Base-by-base conservation (phyloP, 2,113 vertebrate genomes). In the Engystomops pustulosus region DNA sequence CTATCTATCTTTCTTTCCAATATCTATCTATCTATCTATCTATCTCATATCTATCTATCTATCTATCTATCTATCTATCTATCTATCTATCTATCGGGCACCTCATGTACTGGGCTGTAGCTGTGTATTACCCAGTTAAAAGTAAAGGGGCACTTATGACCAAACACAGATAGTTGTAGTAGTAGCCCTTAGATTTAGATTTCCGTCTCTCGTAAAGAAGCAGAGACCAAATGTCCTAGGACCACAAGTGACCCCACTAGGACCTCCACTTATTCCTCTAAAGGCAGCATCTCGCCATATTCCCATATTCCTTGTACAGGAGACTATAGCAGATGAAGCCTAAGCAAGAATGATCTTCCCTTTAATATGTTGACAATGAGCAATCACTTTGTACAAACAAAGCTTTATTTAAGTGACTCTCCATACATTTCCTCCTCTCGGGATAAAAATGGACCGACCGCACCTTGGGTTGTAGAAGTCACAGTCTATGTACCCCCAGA, bases 401-500 rank as follows among this genome's bases (percentile, higher is more conserved):
- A 60, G 20, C 51, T 78, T 25, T 38, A 38, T 77, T 58, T 77
- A 55, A 77, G 49, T 36, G 15, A 65, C 11, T 67, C 62, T 14
- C 53, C 11, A 3, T 27, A 78, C 34, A 20, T 38, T 38, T 41
- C 38, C 30, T 23, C 49, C 12, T 38, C 23, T 14, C 53, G 11
- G 32, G 30, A n/a, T n/a, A 34, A 34, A 15, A 60, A 41, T 20
- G 74, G 23, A 32, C 20, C 8, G 18, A 23, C n/a, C 88, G 88
- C 88, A 87, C 85, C 89, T 90, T 41, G 85, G 85, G 87, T 75
- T 75, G 87, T 85, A 81, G 85, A 81, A 80, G 84, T 80, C 90
- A 89, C 89, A 90, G 90, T 92, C 88, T 88, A 90, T 89, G 87
- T 80, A 86, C 80, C 36, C 12, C 25, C 45, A 87, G 93, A 92